These are phyloP conservation scores for Rhogogaster chlorosoma DNA, from an alignment of 2,888 invertebrate species.

Conservation along the genomic window DNA sequence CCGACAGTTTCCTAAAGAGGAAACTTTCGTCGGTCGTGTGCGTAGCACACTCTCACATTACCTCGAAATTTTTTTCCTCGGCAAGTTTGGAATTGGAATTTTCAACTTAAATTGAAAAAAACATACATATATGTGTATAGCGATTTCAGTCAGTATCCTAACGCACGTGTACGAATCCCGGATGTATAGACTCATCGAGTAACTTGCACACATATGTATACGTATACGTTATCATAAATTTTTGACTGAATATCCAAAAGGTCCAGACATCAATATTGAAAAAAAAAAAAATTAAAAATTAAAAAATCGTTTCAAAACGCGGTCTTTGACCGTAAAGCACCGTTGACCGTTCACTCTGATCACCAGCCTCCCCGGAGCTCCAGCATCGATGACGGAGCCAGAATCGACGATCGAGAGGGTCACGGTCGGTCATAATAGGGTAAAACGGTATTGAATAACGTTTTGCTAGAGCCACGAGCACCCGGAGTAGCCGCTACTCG, in stretches of 20 bases:
- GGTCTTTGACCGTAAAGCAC: background rate
- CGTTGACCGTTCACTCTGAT: slow-evolving; percentile 23
- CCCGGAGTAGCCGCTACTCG: slow-evolving; percentile 22
- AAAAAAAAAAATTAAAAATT: background rate
- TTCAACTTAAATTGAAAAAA: slow-evolving; percentile 24
- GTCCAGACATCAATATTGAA: background rate
- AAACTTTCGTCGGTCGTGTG: background rate
- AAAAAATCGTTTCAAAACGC: background rate
- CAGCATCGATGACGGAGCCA: slow-evolving; percentile 11
- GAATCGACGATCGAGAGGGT: slow-evolving; percentile 21
- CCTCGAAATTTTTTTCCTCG: background rate
- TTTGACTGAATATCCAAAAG: background rate
- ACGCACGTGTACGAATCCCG: background rate
- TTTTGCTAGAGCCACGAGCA: slow-evolving; percentile 26
- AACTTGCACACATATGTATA: background rate
- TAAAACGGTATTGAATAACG: slow-evolving; percentile 49
- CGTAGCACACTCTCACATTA: background rate
- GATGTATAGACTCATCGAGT: background rate
- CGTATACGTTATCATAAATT: background rate
- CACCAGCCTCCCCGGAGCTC: background rate
- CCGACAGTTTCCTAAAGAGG: background rate
- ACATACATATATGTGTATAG: background rate
- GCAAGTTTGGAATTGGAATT: slow-evolving; percentile 2
- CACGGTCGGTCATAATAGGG: slow-evolving; percentile 38
- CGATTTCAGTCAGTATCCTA: background rate